Percentiles rank a stretch among this genome's conserved stretches.
Evolutionary conservation across 2,113 vertebrate genomes (phyloP).

Genomic region (Varanus komodoensis): DNA sequence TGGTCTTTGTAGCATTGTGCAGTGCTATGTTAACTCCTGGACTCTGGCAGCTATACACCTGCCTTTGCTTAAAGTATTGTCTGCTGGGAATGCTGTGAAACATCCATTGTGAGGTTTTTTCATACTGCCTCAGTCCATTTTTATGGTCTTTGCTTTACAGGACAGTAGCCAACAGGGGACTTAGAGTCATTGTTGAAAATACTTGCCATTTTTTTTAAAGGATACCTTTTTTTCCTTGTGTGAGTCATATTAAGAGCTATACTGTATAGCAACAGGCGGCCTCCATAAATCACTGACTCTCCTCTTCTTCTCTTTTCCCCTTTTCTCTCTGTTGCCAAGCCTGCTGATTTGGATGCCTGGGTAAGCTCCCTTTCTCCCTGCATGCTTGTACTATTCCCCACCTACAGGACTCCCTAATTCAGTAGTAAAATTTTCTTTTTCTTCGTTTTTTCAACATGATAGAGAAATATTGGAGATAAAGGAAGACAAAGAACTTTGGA

Average conservation of each 20-base stretch:
- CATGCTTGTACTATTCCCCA: background rate
- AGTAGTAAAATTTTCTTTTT: background rate
- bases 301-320: slow-evolving; percentile 50
- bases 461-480: background rate
- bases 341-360: slow-evolving; percentile 85
- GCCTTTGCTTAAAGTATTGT: background rate
- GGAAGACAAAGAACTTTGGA: background rate
- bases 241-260: slow-evolving; percentile 52
- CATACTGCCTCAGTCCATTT: background rate
- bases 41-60: background rate
- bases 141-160: background rate
- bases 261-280: slow-evolving; percentile 59
- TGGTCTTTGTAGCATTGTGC: background rate
- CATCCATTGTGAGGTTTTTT: slow-evolving; percentile 6
- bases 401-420: background rate
- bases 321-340: slow-evolving; percentile 75
- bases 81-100: background rate
- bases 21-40: background rate
- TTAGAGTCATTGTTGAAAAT: slow-evolving; percentile 48
- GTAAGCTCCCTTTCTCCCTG: slow-evolving; percentile 75
- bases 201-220: slow-evolving; percentile 52
- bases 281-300: slow-evolving; percentile 67
- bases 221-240: slow-evolving; percentile 45
- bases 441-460: background rate
- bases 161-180: slow-evolving; percentile 37